Conservation (phyloP, 1,140 invertebrate genomes). For the Yoshiicerus persimilis region DNA sequence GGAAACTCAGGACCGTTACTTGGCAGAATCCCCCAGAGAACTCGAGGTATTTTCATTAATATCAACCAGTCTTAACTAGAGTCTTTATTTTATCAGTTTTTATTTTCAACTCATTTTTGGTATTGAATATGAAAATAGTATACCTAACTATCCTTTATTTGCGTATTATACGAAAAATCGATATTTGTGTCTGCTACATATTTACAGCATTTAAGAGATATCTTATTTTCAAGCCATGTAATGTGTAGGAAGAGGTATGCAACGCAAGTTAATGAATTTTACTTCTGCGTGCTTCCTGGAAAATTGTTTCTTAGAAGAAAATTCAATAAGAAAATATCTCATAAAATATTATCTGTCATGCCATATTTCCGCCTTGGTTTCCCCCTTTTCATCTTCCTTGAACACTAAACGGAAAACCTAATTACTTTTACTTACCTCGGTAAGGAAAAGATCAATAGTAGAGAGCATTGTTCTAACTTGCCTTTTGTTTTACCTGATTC, state of each 20-base stretch:
- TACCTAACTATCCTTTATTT: too few relatives aligned
- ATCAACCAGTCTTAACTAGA: background rate
- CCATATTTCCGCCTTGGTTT: background rate
- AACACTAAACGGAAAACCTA: background rate
- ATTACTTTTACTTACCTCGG: background rate
- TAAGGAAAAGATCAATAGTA: background rate
- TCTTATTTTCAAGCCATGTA: too few relatives aligned
- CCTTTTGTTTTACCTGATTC: slow-evolving; percentile 12
- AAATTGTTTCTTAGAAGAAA: background rate
- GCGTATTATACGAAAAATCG: too few relatives aligned
- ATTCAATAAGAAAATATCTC: background rate
- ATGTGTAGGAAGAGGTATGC: too few relatives aligned
- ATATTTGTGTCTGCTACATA: too few relatives aligned
- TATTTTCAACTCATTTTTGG: too few relatives aligned
- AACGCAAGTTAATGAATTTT: too few relatives aligned
- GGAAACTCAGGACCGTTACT: background rate
- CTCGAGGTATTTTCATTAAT: background rate
- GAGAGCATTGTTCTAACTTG: background rate
- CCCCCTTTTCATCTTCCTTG: background rate
- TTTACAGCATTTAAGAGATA: too few relatives aligned
- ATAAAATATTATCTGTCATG: background rate
- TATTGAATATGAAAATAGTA: too few relatives aligned
- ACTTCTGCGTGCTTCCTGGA: background rate
- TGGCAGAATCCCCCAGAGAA: background rate
- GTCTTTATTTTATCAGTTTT: too few relatives aligned